Evolutionary conservation across 2,113 vertebrate genomes (phyloP), one percentile per base, ranked within the genome.

Genomic region (Myanophis thanlyinensis): DNA sequence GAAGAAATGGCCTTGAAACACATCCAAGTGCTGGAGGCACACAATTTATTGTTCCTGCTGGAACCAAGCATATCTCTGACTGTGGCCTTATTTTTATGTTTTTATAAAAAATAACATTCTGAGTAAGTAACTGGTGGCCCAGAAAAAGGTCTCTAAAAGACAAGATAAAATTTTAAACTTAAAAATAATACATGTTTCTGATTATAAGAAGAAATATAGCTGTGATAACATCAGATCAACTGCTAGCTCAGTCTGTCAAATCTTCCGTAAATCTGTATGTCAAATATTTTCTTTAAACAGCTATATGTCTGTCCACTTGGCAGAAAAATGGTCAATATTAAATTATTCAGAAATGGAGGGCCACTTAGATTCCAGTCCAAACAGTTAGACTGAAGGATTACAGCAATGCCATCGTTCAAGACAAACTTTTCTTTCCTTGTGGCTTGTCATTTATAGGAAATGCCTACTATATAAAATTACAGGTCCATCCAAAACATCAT

Each of bases 141-240:
- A 80, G 73, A 80, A 80, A 62, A 44, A 22, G 6, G 73, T 80
- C 73, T 80, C 73, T 40, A 44, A 22, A 80, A 40, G 35, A 18
- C 20, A 44, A 44, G 18, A 7, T 44, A 80, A 80, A 80, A 80
- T 40, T 80, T 80, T 44, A 22, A 44, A 80, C 35, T 80, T 80
- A 18, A 23, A 80, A 44, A 80, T 80, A 80, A 80, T 80, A 22
- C 97, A 96, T 96, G 97, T 95, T 93, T 95, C 95, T 97, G 96
- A 96, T 96, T 96, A 97, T 96, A 97, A 96, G 95, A 95, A 96
- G 96, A 96, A 97, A 90, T 95, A 94, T 94, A 96, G 94, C 95
- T 91, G 91, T 92, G 93, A 95, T 94, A 95, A 97, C 96, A 97
- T 40, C 95, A 95, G 7, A 80, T 9, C 73, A 44, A 80, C 18